These are phyloP conservation scores for Zoanthus sociatus DNA, from an alignment of 92 coral and sea anemone species.

Conservation along the genomic window DNA sequence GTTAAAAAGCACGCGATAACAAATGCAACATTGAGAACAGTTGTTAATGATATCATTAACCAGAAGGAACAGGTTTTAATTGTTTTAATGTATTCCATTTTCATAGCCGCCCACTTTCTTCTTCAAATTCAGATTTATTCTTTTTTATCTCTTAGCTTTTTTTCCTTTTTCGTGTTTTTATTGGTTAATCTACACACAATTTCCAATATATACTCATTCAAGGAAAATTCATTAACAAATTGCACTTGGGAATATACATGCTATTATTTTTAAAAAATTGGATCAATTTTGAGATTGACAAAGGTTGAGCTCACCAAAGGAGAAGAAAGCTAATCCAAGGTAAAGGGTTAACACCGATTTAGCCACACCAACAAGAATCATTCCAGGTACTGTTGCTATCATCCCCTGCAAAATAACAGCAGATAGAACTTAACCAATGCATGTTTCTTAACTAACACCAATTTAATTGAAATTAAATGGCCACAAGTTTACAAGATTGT, in stretches of 20 bases:
- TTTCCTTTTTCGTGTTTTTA: too few species aligned
- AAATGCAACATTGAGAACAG: too few species aligned
- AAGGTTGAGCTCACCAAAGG: neutral
- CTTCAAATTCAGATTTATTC: too few species aligned
- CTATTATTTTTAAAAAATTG: neutral
- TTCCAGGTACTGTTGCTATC: constrained; percentile 92
- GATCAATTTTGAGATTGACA: neutral
- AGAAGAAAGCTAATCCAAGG: constrained; percentile 81
- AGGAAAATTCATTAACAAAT: too few species aligned
- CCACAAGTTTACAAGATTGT: neutral
- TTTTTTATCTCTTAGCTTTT: too few species aligned
- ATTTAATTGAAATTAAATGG: neutral
- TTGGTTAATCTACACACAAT: too few species aligned
- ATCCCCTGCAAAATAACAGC: constrained; percentile 74
- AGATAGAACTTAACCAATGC: neutral
- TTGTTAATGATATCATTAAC: too few species aligned
- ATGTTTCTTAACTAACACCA: neutral
- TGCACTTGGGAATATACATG: neutral
- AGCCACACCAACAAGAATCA: constrained; percentile 92
- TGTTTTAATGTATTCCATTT: too few species aligned
- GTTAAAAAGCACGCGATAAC: too few species aligned
- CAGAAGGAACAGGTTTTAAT: too few species aligned
- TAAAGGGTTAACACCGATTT: constrained; percentile 76
- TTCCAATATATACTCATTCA: too few species aligned
- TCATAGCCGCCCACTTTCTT: too few species aligned